phyloP scores from a whole-genome alignment of 2,113 vertebrate genomes.

The Malurus melanocephalus region DNA sequence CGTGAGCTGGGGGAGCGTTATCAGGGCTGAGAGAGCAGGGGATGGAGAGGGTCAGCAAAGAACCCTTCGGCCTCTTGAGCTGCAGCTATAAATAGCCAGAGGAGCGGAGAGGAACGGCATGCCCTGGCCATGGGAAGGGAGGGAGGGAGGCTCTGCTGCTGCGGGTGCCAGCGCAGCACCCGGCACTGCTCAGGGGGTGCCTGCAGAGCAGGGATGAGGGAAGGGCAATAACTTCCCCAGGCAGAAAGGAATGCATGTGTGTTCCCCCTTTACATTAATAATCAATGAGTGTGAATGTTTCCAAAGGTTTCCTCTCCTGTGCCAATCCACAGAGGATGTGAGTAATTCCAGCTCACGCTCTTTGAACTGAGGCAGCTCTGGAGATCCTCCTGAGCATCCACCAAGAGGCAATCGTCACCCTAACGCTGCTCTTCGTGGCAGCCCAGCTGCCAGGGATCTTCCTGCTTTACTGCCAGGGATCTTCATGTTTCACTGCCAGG shows the following conservation, averaged over 20 bases:
- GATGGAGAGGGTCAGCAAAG: not conserved
- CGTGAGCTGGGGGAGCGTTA: fast-evolving
- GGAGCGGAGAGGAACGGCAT: not conserved
- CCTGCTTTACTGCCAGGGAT: not conserved
- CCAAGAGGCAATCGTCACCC: not conserved
- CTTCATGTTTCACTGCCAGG: too few relatives aligned
- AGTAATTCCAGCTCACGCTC: not conserved
- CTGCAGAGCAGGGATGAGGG: not conserved
- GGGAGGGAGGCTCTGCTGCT: not conserved
- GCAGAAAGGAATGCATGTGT: not conserved
- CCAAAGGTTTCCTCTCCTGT: not conserved
- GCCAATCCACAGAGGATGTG: not conserved
- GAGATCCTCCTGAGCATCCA: not conserved
- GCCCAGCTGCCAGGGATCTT: not conserved
- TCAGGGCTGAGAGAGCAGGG: not conserved
- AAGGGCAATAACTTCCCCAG: not conserved
- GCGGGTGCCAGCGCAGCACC: not conserved
- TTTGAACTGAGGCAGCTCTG: not conserved
- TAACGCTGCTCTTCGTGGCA: not conserved
- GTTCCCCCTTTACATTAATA: not conserved
- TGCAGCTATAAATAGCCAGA: not conserved
- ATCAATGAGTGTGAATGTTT: not conserved
- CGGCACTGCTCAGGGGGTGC: not conserved
- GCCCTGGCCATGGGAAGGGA: not conserved
- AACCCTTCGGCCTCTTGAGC: not conserved